Base-by-base conservation (phyloP, 2,888 invertebrate genomes). In the Drosophila cognata region DNA sequence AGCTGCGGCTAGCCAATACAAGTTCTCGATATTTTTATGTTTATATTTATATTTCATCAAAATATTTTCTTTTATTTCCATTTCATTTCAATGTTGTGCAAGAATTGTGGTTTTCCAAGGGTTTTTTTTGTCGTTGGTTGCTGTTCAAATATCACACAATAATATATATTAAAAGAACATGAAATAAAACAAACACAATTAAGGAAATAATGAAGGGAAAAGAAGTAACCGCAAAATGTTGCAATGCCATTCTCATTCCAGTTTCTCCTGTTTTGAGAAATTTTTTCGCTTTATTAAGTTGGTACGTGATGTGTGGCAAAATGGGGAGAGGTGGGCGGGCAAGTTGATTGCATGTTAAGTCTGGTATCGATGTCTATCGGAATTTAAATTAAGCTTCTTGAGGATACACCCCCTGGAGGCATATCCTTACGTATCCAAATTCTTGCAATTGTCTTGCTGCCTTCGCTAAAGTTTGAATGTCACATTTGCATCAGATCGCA, bases 161-260 rank as follows among this genome's bases (percentile, higher is more conserved):
- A 63, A 60, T 59, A 71, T 59, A n/a, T 11, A 18, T 11, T 33
- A 46, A 25, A 56, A 46, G 8, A 46, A 25, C 16, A 25, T 8
- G 16, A 25, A 60, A 46, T 76, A 46, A 60, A 53, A 50, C 61
- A 58, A 66, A 52, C 35, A 48, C 52, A 77, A 77, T 77, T 73
- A 77, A 69, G 36, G 56, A 61, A 65, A 38, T 35, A 56, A 60
- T 41, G 53, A 71, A 48, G 25, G 2, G n/a, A 41, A 35, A n/a
- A 36, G 11, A 53, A 13, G 33, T 28, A 52, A 36, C 35, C 68
- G 33, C 48, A 66, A 57, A 68, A 50, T 52, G 16, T 43, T 56
- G 50, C 11, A n/a, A 18, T 31, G 16, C 29, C 36, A 25, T 25
- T 33, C 28, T 38, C 33, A 16, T 36, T 36, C 64, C n/a, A 25